Base-by-base conservation (phyloP, 2,797 vertebrate species). In the Phalanger gymnotis region DNA sequence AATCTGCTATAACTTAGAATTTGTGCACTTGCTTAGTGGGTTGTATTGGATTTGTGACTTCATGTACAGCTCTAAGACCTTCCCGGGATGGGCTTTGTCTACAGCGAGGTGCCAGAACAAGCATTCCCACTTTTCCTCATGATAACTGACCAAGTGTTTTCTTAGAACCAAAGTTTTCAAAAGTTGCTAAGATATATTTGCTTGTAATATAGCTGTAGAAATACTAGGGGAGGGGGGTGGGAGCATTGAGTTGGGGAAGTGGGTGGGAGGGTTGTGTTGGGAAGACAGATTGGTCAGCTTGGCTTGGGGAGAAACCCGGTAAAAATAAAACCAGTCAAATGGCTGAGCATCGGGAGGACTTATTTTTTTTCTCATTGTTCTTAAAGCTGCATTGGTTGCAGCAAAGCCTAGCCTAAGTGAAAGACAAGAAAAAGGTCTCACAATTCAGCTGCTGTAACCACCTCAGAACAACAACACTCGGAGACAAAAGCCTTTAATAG, bases 111-210 rank as follows among this genome's bases (percentile, higher is more conserved):
- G 99, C 98, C 98, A 98, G 98, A 98, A 98, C 98, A 99, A 99
- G 98, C 99, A 99, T 99, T 99, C 99, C 99, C 99, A 98, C 98
- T 98, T 99, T 98, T 98, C 98, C 98, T 99, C 99, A 97, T 98
- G 98, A 98, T 99, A 98, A 98, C 98, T 99, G 99, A 99, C 99
- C 99, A 99, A 99, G 98, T 98, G 99, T 99, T 99, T 99, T 98
- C 98, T 99, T 99, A 99, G 99, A 99, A 99, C 99, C 99, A 99
- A 99, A 99, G 99, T 99, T 99, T 99, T 98, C 97, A 98, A 51
- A 98, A 99, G 98, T 98, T 98, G 98, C 98, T 99, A 98, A 98
- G 98, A 98, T 98, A 97, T 99, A 98, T 98, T 98, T 99, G 99
- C 99, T 99, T 99, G 99, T 99, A 99, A 98, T 97, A 98, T 99